Evolutionary conservation across 2,888 invertebrate genomes (phyloP), one percentile per base, ranked within the genome.

Genomic region (Tipula unca): DNA sequence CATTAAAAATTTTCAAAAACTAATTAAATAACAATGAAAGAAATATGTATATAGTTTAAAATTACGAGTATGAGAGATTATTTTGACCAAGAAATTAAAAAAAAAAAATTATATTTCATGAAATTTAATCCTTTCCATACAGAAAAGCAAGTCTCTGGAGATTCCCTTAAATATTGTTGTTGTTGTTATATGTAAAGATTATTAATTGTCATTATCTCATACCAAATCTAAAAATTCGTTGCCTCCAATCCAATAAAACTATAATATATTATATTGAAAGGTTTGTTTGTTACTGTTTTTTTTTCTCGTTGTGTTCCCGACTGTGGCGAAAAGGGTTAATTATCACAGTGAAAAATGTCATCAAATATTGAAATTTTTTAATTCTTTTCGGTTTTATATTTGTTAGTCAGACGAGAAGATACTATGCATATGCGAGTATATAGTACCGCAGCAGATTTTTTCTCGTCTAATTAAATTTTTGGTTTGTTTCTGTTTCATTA

Each of bases 41-140:
- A 69, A 69, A 69, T n/a, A 69, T 69, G 1, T 25, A 25, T 69
- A 25, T 17, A 48, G n/a, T 48, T 42, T 42, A 54, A 48, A 48
- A 69, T 69, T 69, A 54, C 48, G 69, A 25, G 69, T 69, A 69
- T 69, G 69, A 69, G 48, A 54, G 69, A 69, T 69, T 69, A 69
- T 69, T 69, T 69, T 69, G 69, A 69, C 69, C 69, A 69, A 69
- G 25, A 69, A 69, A 48, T 4, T 25, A 69, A 69, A 69, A 8
- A 69, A 25, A 6, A 48, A 48, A 48, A 48, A 48, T 48, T 39
- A 10, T 39, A 39, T 39, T 32, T 39, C 39, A 48, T 48, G 48
- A 48, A 48, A 48, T 48, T 69, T 69, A 69, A 69, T 69, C 69
- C 69, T 69, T 69, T 69, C 20, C 10, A 69, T 25, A 69, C 20